These are phyloP conservation scores for Rhopalosiphum maidis DNA, from an alignment of 1,140 invertebrate species.

Conservation along the genomic window DNA sequence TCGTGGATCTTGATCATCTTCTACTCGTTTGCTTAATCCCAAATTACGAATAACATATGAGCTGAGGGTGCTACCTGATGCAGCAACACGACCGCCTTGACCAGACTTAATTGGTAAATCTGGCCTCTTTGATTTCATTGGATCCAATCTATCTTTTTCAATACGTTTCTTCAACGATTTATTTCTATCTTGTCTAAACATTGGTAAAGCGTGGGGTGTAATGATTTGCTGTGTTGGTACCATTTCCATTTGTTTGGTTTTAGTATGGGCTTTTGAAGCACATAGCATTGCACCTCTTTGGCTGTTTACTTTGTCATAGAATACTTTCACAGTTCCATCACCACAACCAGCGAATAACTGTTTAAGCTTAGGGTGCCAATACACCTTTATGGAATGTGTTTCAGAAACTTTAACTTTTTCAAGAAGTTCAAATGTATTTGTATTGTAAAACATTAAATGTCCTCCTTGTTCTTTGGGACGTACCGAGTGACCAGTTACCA, in stretches of 20 bases:
- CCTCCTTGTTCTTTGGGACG: slow-evolving; percentile 75
- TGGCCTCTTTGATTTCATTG: slow-evolving; percentile 89
- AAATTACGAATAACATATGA: slow-evolving; percentile 97
- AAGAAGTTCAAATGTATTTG: slow-evolving; percentile 78
- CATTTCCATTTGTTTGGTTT: slow-evolving; percentile 83
- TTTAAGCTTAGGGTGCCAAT: slow-evolving; percentile 97
- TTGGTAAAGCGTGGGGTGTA: slow-evolving; percentile 93
- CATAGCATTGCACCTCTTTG: slow-evolving; percentile 91
- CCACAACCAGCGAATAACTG: slow-evolving; percentile 94
- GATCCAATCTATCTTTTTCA: slow-evolving; percentile 91
- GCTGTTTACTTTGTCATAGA: slow-evolving; percentile 87
- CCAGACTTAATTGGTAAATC: slow-evolving; percentile 95
- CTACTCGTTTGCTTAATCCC: slow-evolving; percentile 89
- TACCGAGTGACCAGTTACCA: slow-evolving; percentile 88
- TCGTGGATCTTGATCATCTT: slow-evolving; percentile 95
- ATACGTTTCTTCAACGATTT: slow-evolving; percentile 89
- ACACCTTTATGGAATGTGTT: slow-evolving; percentile 84
- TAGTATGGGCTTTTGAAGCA: slow-evolving; percentile 80
- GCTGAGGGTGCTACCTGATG: slow-evolving; percentile 93
- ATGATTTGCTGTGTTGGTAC: slow-evolving; percentile 93
- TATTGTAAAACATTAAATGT: slow-evolving; percentile 82
- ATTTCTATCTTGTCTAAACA: slow-evolving; percentile 92
- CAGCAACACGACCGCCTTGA: slow-evolving; percentile 90
- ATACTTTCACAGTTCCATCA: slow-evolving; percentile 89
- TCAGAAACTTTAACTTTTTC: slow-evolving; percentile 77